Evolutionary conservation across 37 sponge, comb jelly and placozoan genomes (phyloP).

Genomic region (Chondrosia reniformis): DNA sequence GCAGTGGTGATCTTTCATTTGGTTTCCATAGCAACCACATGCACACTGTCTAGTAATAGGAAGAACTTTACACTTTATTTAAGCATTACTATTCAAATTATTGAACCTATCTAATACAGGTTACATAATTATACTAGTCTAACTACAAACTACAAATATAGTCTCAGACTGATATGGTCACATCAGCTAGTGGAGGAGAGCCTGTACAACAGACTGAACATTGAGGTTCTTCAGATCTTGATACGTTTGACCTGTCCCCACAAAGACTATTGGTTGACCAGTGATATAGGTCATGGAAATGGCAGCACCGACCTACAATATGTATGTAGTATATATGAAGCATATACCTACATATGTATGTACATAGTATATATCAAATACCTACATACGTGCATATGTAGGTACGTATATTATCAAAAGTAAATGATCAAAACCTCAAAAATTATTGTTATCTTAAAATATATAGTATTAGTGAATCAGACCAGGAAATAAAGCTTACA

Average conservation of each 20-base stretch:
- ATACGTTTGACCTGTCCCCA: slow-evolving; percentile 94
- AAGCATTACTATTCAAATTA: no score
- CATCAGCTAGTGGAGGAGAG: slow-evolving; percentile 69
- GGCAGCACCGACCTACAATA: slow-evolving; percentile 89
- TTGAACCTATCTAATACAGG: no score
- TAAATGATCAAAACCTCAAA: not conserved
- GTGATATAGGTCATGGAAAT: slow-evolving; percentile 96
- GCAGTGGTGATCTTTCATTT: no score
- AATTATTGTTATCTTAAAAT: no score
- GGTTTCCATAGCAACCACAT: no score
- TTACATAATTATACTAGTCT: no score
- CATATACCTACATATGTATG: slow-evolving; percentile 10
- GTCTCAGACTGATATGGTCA: no score
- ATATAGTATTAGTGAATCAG: no score
- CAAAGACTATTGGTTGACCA: slow-evolving; percentile 94
- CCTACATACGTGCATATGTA: not conserved
- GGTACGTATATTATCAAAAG: not conserved
- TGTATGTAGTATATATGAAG: not conserved
- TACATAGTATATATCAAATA: not conserved
- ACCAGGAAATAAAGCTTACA: no score
- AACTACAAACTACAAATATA: no score
- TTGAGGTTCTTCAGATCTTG: slow-evolving; percentile 82
- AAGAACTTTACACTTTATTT: no score
- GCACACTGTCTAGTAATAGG: no score
- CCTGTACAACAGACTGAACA: slow-evolving; percentile 69